Percentiles rank a stretch among this genome's conserved stretches.
phyloP scores from a whole-genome alignment of 2,797 vertebrate genomes.

The Myripristis murdjan region DNA sequence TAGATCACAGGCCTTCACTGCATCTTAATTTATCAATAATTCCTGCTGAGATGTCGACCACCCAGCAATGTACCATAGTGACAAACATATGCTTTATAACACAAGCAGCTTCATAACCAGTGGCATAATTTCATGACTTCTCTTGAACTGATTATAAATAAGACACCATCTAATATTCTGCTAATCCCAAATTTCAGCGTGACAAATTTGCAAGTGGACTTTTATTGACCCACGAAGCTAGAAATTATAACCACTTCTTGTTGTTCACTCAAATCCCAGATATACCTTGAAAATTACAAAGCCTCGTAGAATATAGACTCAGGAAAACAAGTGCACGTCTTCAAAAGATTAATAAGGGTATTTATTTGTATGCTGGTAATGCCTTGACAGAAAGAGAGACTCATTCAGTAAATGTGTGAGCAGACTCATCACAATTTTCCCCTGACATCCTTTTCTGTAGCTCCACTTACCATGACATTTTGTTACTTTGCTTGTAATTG shows the following conservation, averaged over 20 bases:
- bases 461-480: slow-evolving; percentile 68
- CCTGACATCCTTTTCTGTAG: slow-evolving; percentile 55
- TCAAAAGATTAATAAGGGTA: slow-evolving; percentile 23
- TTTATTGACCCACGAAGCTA: slow-evolving; percentile 17
- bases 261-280: slow-evolving; percentile 19
- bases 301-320: slow-evolving; percentile 15
- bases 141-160: slow-evolving; percentile 4
- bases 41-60: slow-evolving; percentile 45
- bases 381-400: slow-evolving; percentile 15
- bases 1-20: slow-evolving; percentile 47
- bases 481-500: slow-evolving; percentile 79
- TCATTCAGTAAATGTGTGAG: slow-evolving; percentile 33
- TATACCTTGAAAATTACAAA: slow-evolving; percentile 21
- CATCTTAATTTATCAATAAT: slow-evolving; percentile 44
- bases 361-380: slow-evolving; percentile 49
- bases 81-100: slow-evolving; percentile 28
- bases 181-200: slow-evolving; percentile 11
- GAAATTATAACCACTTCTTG: slow-evolving; percentile 14
- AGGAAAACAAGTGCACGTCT: slow-evolving; percentile 31
- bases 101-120: slow-evolving; percentile 5
- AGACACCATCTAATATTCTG: slow-evolving; percentile 16
- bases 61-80: background rate
- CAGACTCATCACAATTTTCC: slow-evolving; percentile 40
- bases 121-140: background rate
- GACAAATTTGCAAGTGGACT: background rate